Evolutionary conservation across 2,797 vertebrate species (phyloP).

Genomic region (Falco peregrinus): DNA sequence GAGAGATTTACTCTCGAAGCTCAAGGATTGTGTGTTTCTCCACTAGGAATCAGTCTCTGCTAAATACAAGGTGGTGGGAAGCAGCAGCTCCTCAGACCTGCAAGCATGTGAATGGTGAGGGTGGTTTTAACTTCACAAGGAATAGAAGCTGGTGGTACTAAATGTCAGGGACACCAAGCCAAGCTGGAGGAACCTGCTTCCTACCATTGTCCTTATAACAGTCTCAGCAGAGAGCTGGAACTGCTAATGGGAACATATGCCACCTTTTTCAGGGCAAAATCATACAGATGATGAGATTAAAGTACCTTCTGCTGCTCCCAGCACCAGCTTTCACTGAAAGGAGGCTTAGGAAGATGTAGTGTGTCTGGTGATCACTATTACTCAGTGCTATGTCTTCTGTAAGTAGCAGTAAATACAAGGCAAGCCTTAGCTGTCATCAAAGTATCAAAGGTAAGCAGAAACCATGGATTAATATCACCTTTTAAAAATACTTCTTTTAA

Average conservation of each 20-base stretch:
- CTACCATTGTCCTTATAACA: accelerated
- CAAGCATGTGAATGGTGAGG: neutral
- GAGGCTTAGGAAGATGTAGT: neutral
- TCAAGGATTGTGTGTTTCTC: neutral
- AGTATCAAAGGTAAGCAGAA: neutral
- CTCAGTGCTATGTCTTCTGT: neutral
- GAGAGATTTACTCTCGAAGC: neutral
- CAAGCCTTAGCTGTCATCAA: neutral
- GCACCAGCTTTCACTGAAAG: neutral
- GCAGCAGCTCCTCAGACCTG: neutral
- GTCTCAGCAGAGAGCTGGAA: neutral
- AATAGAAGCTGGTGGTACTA: neutral
- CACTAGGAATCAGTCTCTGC: neutral
- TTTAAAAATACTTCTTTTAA: neutral
- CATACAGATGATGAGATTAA: neutral
- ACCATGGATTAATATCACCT: neutral
- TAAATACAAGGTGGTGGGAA: neutral
- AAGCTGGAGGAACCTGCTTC: accelerated
- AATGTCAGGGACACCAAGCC: neutral
- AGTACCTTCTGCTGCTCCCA: neutral
- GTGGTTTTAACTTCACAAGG: neutral
- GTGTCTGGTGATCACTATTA: neutral
- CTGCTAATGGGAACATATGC: neutral
- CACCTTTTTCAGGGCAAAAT: neutral
- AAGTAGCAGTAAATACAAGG: neutral